phyloP scores from a whole-genome alignment of 2,797 vertebrate species.

The Malacoraja senta region DNA sequence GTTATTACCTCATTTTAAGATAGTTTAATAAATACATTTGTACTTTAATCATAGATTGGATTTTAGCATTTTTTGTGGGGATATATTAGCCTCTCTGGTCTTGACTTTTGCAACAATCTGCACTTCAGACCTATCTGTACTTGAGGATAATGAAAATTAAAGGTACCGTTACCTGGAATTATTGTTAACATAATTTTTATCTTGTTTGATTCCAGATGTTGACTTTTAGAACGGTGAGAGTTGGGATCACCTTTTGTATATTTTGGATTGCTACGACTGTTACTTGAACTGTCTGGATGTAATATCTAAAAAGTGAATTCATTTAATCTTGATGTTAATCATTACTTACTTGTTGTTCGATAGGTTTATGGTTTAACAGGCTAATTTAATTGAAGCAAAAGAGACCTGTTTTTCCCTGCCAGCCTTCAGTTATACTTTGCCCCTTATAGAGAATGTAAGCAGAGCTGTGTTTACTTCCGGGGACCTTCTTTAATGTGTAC shows the following conservation, averaged over 20 bases:
- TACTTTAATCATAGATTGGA: neutral
- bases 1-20: neutral
- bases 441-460: neutral
- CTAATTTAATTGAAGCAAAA: neutral
- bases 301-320: constrained; percentile 1
- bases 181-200: neutral
- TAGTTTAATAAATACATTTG: neutral
- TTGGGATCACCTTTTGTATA: neutral
- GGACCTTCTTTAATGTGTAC: neutral
- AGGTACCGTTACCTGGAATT: neutral
- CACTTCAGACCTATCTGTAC: neutral
- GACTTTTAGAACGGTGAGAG: neutral
- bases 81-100: neutral
- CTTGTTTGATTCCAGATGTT: neutral
- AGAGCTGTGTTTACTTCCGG: neutral
- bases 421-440: neutral
- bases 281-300: neutral
- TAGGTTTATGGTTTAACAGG: constrained; percentile 1
- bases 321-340: constrained; percentile 14
- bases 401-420: neutral
- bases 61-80: neutral
- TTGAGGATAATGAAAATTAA: neutral
- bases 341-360: neutral
- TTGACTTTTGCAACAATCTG: neutral
- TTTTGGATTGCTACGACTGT: neutral